phyloP scores from a whole-genome alignment of 2,797 vertebrate species.

The Thaleichthys pacificus region DNA sequence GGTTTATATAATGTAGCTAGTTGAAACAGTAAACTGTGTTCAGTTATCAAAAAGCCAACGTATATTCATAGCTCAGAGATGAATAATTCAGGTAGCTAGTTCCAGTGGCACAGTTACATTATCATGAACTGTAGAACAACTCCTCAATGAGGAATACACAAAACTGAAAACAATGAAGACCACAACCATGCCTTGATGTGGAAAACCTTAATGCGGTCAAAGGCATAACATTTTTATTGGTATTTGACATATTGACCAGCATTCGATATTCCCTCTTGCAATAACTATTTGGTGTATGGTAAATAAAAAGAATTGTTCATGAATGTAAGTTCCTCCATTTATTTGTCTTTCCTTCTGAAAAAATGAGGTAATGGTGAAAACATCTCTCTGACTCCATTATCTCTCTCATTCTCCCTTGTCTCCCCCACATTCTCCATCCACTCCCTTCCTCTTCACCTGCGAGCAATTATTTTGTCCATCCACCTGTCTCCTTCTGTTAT shows the following conservation, averaged over 20 bases:
- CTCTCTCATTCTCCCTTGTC: neutral
- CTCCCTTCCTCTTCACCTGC: neutral
- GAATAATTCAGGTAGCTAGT: conserved; percentile 36
- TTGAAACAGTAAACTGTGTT: conserved; percentile 15
- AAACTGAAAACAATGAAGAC: neutral
- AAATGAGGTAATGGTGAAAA: neutral
- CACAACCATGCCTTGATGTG: neutral
- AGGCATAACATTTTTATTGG: too few species aligned
- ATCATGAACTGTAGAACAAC: too few species aligned
- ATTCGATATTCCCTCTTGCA: neutral
- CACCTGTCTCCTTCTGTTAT: neutral
- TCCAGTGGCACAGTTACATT: conserved; percentile 1
- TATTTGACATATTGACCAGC: too few species aligned
- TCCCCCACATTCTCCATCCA: neutral
- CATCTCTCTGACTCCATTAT: neutral
- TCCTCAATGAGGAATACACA: neutral
- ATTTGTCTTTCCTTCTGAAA: too few species aligned
- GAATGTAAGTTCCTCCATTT: neutral
- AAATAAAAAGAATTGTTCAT: neutral
- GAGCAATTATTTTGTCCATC: neutral
- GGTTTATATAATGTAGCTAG: conserved; percentile 2
- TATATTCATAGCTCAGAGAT: conserved; percentile 31
- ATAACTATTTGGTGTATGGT: neutral
- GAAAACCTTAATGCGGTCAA: too few species aligned
- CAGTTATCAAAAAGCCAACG: conserved; percentile 31